Base-by-base conservation (phyloP, 1,140 invertebrate species). In the Leptopilina boulardi region DNA sequence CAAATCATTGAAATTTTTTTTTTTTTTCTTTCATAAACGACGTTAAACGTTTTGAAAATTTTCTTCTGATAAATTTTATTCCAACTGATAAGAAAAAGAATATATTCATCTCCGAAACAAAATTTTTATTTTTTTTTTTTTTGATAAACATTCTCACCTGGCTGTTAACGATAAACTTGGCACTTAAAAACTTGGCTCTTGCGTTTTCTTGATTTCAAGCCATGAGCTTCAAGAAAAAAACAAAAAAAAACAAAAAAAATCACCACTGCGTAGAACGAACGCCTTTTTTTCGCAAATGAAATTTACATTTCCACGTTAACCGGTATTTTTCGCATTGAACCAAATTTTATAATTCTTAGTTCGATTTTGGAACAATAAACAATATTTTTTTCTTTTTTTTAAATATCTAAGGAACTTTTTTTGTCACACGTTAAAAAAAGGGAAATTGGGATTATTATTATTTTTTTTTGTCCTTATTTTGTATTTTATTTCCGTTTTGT, bases 191-290 rank as follows among this genome's bases (percentile, higher is more conserved):
- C 21, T 26, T 11, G 2, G 21, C 4, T 23, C 21, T 19, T 11
- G 54, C 6, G 19, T 6, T 23, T 15, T 34, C 10, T 13, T 59
- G 30, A 6, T 66, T 30, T 66, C 56, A 66, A 66, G 26, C 26
- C 59, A 66, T 66, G 59, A 30, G 26, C 13, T 30, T n/a, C n/a
- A n/a, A n/a, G n/a, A n/a, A n/a, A n/a, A n/a, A n/a, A n/a, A n/a
- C n/a, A n/a, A n/a, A n/a, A n/a, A n/a, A n/a, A n/a, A n/a, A n/a
- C n/a, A n/a, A n/a, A 30, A 30, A 66, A 30, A 23, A 23, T 34
- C 13, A 26, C 15, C 59, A 66, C 59, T 66, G 59, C 59, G 59
- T 66, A 66, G 59, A 66, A 66, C 26, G 13, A 66, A 66, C 56
- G 56, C 15, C 59, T 23, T 34, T 38, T 66, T 66, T 6, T n/a